These are phyloP conservation scores for Bos indicus DNA, from an alignment of 2,113 vertebrate genomes.

Conservation along the genomic window DNA sequence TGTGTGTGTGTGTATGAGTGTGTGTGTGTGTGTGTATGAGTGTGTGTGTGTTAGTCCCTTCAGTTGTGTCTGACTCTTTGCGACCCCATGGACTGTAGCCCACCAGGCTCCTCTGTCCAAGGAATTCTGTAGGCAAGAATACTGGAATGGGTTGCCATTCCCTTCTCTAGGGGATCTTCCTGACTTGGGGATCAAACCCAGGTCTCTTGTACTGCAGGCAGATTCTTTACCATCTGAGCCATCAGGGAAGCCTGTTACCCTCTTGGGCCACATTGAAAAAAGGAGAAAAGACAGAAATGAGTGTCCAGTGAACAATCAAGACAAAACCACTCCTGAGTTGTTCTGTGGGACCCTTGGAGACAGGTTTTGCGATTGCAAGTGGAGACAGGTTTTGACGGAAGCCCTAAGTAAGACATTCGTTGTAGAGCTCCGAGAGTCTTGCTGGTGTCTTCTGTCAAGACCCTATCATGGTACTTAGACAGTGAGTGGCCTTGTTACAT, in stretches of 20 bases:
- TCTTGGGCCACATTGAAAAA: not conserved
- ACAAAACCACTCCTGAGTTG: not conserved
- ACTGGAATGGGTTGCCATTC: not conserved
- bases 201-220: not conserved
- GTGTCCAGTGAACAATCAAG: not conserved
- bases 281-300: not conserved
- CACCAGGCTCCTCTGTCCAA: not conserved
- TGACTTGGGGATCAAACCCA: not conserved
- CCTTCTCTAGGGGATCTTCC: not conserved
- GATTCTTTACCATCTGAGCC: not conserved
- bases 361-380: not conserved
- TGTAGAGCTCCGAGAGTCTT: not conserved
- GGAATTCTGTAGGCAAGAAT: not conserved
- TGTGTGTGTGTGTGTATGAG: too few species aligned
- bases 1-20: not conserved
- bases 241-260: not conserved
- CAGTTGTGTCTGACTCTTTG: not conserved
- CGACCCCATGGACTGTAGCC: not conserved
- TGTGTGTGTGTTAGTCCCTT: not conserved
- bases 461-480: constrained; percentile 22
- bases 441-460: constrained; percentile 20
- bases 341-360: not conserved
- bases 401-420: accelerated
- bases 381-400: not conserved
- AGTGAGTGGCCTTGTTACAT: constrained; percentile 51